phyloP scores from a whole-genome alignment of 1,140 invertebrate species.

The Hyphantria cunea region DNA sequence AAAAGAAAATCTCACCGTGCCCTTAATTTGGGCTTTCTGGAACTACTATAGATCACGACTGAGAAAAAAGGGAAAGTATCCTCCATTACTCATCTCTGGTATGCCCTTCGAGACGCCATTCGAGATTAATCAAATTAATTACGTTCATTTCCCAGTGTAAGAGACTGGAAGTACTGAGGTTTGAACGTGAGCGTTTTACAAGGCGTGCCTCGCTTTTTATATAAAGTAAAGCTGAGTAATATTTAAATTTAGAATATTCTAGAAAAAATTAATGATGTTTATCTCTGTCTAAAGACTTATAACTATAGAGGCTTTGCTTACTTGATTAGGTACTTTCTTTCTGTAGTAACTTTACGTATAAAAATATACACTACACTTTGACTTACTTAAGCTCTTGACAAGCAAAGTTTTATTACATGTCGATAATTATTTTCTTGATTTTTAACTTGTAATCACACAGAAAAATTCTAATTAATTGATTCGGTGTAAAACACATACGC shows the following conservation, averaged over 20 bases:
- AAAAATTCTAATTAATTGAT: too few relatives aligned
- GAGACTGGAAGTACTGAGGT: conserved; percentile 29
- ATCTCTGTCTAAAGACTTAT: too few relatives aligned
- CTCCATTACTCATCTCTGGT: conserved; percentile 55
- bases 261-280: too few relatives aligned
- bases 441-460: too few relatives aligned
- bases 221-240: neutral
- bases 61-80: conserved; percentile 22
- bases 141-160: conserved; percentile 59
- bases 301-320: too few relatives aligned
- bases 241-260: neutral
- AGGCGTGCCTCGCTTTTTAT: neutral
- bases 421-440: too few relatives aligned
- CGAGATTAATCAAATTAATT: conserved; percentile 70
- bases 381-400: too few relatives aligned
- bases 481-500: too few relatives aligned
- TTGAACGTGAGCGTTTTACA: conserved; percentile 27
- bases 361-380: too few relatives aligned
- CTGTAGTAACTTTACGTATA: too few relatives aligned
- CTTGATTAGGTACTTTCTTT: too few relatives aligned
- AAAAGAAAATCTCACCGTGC: conserved; percentile 5
- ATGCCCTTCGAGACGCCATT: conserved; percentile 54
- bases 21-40: neutral
- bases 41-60: conserved; percentile 10
- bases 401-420: too few relatives aligned